Evolutionary conservation across 2,113 vertebrate genomes (phyloP), one percentile per base, ranked within the genome.

Genomic region (Hypocryptadius cinnamomeus): DNA sequence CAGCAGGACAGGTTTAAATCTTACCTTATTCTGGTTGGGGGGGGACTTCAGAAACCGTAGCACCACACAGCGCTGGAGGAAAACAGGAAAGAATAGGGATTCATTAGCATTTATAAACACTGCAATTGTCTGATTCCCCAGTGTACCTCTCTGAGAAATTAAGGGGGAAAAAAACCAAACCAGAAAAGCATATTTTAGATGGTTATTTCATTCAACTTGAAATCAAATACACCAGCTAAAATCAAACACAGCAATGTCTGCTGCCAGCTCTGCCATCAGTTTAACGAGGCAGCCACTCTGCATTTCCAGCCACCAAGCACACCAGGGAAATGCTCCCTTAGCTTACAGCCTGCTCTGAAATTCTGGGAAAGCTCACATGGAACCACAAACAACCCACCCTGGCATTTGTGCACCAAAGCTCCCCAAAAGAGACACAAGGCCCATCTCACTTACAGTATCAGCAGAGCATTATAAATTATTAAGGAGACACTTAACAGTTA

Each of bases 21-120:
- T 96, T 98, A 99, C 98, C 98, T 98, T 98, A 69, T 97, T 98
- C 74, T 98, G 97, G 69, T 98, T 98, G 79, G 97, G 98, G 40
- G 98, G 98, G 90, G 97, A 99, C 97, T 99, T 99, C 96, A 99
- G 96, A 68, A 99, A 98, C 51, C 99, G 98, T 19, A 99, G 96
- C 90, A 99, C 99, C 96, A 98, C 98, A 84, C 99, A 98, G 79
- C 98, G 98, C 99, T 99, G 94, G 33, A 89, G 89, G 37, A 45
- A 72, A 95, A 82, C 1, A 48, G 19, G 28, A 87, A 63, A 89
- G n/a, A 94, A 69, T 19, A 82, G 44, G 15, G 93, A 69, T 80
- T 61, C 10, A 2, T 90, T 84, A 91, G 76, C 44, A 92, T 22
- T 72, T 45, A 15, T 35, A 7, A 85, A 77, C 37, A 79, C 65